A percentile compares a stretch with the other conserved stretches of the same genome.
Evolutionary conservation across 2,888 invertebrate species (phyloP).

Genomic region (Philereme transversata): DNA sequence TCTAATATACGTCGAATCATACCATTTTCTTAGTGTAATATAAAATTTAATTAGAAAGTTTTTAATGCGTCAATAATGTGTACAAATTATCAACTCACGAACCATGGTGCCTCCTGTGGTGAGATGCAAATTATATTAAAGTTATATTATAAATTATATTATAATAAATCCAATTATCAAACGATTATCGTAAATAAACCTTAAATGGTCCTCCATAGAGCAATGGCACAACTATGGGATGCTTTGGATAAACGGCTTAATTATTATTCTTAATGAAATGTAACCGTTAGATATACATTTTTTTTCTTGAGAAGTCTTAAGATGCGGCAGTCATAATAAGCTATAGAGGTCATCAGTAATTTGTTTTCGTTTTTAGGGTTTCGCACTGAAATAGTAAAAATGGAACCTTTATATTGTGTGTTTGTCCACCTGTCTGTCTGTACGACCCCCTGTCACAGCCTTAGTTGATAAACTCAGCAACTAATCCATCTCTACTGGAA

Average conservation of each 20-base stretch:
- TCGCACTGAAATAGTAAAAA: too few species aligned
- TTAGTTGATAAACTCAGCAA: too few species aligned
- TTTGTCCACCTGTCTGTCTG: too few species aligned
- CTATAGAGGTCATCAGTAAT: slow-evolving; percentile 46
- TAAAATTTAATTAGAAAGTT: slow-evolving; percentile 57
- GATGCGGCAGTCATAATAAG: slow-evolving; percentile 41
- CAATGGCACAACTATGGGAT: slow-evolving; percentile 23
- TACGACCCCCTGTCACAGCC: too few species aligned
- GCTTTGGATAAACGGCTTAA: slow-evolving; percentile 51
- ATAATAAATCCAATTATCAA: slow-evolving; percentile 61
- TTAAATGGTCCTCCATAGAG: slow-evolving; percentile 11
- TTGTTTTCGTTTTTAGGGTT: background rate
- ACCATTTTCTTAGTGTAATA: slow-evolving; percentile 4
- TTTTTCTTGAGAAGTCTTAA: slow-evolving; percentile 55
- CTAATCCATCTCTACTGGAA: too few species aligned
- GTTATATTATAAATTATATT: slow-evolving; percentile 35
- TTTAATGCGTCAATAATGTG: slow-evolving; percentile 46
- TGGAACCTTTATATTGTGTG: too few species aligned
- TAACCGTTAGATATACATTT: slow-evolving; percentile 48
- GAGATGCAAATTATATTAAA: slow-evolving; percentile 59
- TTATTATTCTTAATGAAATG: slow-evolving; percentile 56
- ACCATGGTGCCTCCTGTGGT: slow-evolving; percentile 63
- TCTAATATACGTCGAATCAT: too few species aligned
- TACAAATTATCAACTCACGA: slow-evolving; percentile 61
- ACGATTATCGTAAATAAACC: slow-evolving; percentile 53